Evolutionary conservation across 2,113 vertebrate species (phyloP), one percentile per base, ranked within the genome.

Genomic region (Passer montanus): DNA sequence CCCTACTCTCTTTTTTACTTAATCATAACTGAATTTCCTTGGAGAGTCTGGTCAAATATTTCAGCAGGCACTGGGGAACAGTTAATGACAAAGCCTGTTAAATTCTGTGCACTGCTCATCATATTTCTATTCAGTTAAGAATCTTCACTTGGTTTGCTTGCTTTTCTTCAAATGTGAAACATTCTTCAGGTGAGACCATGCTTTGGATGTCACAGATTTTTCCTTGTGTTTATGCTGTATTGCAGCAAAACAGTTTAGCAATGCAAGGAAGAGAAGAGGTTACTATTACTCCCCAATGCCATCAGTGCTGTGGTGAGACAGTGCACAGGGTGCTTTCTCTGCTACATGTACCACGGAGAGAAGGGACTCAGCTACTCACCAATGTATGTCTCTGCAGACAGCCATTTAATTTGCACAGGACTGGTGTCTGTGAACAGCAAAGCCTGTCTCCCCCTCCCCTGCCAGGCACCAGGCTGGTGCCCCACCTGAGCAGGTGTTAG

Each of bases 281-380:
- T 67, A 67, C 50, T 47, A 3, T 31, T 39, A 26, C 7, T 50
- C 8, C 46, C 77, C 33, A 58, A 2, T 2, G 3, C 28, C 3
- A 1, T 26, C 56, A 13, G 37, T n/a, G 46, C 11, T 27, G 49
- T 20, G n/a, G 15, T 35, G 41, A 52, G 72, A 56, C 27, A 70
- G 70, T 3, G 33, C 31, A 41, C 26, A 15, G 26, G 13, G 22
- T 37, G 12, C 72, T 37, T 37, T 56, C 5, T 1, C 59, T 55
- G 46, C 43, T 37, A 13, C 15, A 1, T 2, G n/a, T 15, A 10
- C 9, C 1, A 35, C 17, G 0, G 0, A 78, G 64, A 60, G 44
- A 75, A 81, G 52, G 35, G 47, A 16, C 41, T 63, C 39, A 14
- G 15, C 6, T 53, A 22, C 67, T 69, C 27, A 33, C 28, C 46